Conservation (phyloP, 2,888 invertebrate genomes). For the Drosophila percnosoma region DNA sequence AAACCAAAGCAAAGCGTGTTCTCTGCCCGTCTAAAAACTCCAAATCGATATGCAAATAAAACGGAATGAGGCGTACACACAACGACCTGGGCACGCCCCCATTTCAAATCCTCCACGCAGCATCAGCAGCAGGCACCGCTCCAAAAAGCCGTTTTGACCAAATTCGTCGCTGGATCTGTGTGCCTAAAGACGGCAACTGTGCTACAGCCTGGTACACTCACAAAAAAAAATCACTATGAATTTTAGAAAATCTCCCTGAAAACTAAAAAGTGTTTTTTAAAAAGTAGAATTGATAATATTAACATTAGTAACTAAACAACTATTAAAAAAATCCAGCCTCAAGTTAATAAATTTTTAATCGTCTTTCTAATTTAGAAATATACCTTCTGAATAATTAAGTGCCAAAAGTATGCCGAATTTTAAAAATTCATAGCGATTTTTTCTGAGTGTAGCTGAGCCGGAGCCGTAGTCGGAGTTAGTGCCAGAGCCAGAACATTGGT, state of each 20-base stretch:
- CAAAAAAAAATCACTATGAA: not conserved
- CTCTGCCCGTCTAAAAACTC: constrained; percentile 73
- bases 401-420: not conserved
- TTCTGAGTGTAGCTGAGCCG: not conserved
- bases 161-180: constrained; percentile 68
- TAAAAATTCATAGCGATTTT: not conserved
- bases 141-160: constrained; percentile 73
- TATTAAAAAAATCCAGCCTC: not conserved
- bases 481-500: constrained; percentile 50
- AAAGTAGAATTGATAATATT: too few species aligned
- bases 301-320: not conserved
- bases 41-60: constrained; percentile 81
- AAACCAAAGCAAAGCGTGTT: constrained; percentile 44
- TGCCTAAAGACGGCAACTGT: constrained; percentile 55
- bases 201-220: constrained; percentile 14
- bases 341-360: not conserved
- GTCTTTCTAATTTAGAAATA: not conserved
- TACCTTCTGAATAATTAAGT: not conserved
- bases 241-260: not conserved
- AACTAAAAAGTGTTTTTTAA: not conserved
- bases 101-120: not conserved
- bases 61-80: constrained; percentile 72
- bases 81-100: constrained; percentile 59
- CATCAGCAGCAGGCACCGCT: constrained; percentile 1
- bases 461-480: constrained; percentile 16